Conservation (phyloP, 2,113 vertebrate genomes). For the Todiramphus saurophagus region DNA sequence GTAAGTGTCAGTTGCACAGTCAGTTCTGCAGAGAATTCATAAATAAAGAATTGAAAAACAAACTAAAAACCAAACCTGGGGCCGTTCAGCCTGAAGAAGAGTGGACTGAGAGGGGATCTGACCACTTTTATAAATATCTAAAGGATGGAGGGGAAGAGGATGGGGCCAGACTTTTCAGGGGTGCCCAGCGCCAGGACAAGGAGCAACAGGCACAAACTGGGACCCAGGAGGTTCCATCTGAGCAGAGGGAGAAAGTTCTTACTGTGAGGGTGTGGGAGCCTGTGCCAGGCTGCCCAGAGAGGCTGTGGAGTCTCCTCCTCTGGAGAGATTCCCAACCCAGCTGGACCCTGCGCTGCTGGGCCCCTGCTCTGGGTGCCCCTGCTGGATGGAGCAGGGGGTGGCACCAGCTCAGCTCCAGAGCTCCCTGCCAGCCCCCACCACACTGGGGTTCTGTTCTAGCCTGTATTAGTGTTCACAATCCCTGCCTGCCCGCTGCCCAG, state of each 20-base stretch:
- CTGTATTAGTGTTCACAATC: constrained; percentile 28
- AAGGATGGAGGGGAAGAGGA: not conserved
- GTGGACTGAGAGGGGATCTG: not conserved
- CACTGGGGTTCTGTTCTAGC: not conserved
- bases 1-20: not conserved
- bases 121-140: not conserved
- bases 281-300: not conserved
- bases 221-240: not conserved
- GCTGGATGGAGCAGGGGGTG: not conserved
- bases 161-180: not conserved
- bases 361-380: not conserved
- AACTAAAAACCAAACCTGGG: not conserved
- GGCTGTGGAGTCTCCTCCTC: not conserved
- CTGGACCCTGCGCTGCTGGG: too few relatives aligned
- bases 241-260: not conserved
- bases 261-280: not conserved
- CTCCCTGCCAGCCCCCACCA: not conserved
- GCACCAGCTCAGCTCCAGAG: not conserved
- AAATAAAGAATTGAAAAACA: not conserved
- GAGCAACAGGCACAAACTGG: not conserved
- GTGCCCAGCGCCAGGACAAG: not conserved
- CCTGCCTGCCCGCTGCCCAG: not conserved
- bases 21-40: not conserved
- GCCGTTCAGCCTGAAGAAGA: not conserved
- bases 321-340: not conserved